Base-by-base conservation (phyloP, 1,140 invertebrate genomes). In the Apis dorsata region DNA sequence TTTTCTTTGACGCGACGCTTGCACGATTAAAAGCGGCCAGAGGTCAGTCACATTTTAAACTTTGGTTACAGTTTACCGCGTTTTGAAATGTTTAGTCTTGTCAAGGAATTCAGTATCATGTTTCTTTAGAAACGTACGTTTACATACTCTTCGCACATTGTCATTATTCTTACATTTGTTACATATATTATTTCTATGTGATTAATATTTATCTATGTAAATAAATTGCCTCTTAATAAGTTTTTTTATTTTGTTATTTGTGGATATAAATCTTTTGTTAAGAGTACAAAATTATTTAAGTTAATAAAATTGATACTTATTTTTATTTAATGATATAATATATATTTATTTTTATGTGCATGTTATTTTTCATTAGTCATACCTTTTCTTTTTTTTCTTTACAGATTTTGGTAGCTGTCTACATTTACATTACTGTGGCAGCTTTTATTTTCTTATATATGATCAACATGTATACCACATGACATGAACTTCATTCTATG, bases 381-480 rank as follows among this genome's bases (percentile, higher is more conserved):
- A 75, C 12, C 21, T 21, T 63, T 79, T 70, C 73, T 77, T 71
- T 77, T 86, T 78, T 70, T 53, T 34, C 34, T 84, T 91, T 91
- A 55, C 88, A 91, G 90, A 84, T 84, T 83, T 80, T 72, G 72
- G 69, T 62, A 75, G 59, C 83, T 89, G 85, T 79, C 73, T 72
- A 85, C 65, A 75, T 85, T 68, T 71, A 55, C 62, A 82, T 51
- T 34, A 77, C 17, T 76, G 73, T 81, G 87, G 65, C 84, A 69
- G 59, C 69, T 87, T 85, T 81, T 83, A 71, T 79, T 81, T 75
- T 71, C 68, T 49, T 51, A 79, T 57, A 90, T 82, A 63, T 53
- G 17, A 79, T 82, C 79, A 89, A 87, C 83, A 90, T 90, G 90
- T 78, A 80, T 80, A 84, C 79, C 84, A 90, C 88, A 85, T 92